Base-by-base conservation (phyloP, 2,113 vertebrate species). In the Variabilichromis moorii region DNA sequence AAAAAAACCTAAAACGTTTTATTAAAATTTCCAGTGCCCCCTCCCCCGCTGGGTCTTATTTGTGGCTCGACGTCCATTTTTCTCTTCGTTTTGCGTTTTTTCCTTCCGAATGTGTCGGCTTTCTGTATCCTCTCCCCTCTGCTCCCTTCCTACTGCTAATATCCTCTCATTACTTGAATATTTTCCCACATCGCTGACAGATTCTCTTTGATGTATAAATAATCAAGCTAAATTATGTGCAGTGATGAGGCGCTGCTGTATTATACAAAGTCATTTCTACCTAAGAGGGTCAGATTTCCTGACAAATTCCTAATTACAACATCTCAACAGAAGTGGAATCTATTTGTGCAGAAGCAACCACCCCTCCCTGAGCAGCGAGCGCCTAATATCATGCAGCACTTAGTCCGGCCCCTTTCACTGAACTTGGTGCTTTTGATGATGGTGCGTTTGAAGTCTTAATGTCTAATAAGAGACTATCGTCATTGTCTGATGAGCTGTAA, bases 171-270 rank as follows among this genome's bases (percentile, higher is more conserved):
- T 96, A 93, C 97, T 98, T 97, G 97, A 97, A 97, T 97, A 97
- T 97, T 97, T 97, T 97, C 96, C 96, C 95, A 97, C 96, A 97
- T 97, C 97, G 90, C 95, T 97, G 96, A 97, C 96, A 95, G 95
- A 97, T 96, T 97, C 93, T 93, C 97, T 98, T 98, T 99, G 98
- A 99, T 99, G 98, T 99, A 98, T 98, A 99, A 99, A 99, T 99
- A 99, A 99, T 99, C 98, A 97, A 97, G 97, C 96, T 97, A 98
- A 99, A 98, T 98, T 97, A 98, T 98, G 97, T 97, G 97, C 94
- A 86, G 96, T 94, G 96, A 96, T 92, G 96, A 98, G 97, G 96
- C 96, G 96, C 97, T 96, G 95, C 96, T 96, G 97, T 98, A 98
- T 98, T 98, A 98, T 97, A 98, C 97, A 98, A 97, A 98, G 98